These are phyloP conservation scores for Microchirus variegatus DNA, from an alignment of 2,797 vertebrate genomes.

Conservation along the genomic window DNA sequence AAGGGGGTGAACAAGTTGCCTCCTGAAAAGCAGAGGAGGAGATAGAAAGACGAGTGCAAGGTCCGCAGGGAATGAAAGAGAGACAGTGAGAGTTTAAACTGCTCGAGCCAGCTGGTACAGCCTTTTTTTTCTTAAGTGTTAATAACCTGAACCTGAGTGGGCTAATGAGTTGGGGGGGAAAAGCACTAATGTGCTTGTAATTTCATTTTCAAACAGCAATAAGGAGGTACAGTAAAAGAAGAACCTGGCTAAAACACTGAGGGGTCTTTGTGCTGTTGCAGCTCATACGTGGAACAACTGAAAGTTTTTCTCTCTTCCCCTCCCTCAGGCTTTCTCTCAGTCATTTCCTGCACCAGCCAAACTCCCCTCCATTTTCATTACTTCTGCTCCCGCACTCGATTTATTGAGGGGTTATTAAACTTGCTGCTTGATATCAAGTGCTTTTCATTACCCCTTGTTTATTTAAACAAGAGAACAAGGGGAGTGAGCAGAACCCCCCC, in stretches of 20 bases:
- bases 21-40: conserved; percentile 62
- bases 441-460: conserved; percentile 78
- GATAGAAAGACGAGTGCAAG: conserved; percentile 47
- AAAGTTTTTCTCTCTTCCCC: conserved; percentile 67
- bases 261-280: conserved; percentile 74
- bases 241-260: conserved; percentile 68
- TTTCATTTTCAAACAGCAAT: conserved; percentile 45
- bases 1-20: conserved; percentile 83
- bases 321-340: conserved; percentile 74
- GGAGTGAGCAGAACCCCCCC: conserved; percentile 31
- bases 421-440: conserved; percentile 73
- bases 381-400: conserved; percentile 69
- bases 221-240: conserved; percentile 56
- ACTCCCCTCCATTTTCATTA: conserved; percentile 79
- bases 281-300: conserved; percentile 72
- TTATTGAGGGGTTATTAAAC: conserved; percentile 76
- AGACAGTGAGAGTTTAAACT: conserved; percentile 56
- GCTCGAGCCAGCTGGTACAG: conserved; percentile 66
- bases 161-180: conserved; percentile 45
- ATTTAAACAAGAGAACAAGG: conserved; percentile 56
- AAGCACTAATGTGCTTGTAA: conserved; percentile 41
- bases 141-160: conserved; percentile 45
- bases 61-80: conserved; percentile 48
- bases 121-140: conserved; percentile 52
- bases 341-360: conserved; percentile 81